Conservation (phyloP, 2,888 invertebrate genomes). For the Mythimna lalbum region DNA sequence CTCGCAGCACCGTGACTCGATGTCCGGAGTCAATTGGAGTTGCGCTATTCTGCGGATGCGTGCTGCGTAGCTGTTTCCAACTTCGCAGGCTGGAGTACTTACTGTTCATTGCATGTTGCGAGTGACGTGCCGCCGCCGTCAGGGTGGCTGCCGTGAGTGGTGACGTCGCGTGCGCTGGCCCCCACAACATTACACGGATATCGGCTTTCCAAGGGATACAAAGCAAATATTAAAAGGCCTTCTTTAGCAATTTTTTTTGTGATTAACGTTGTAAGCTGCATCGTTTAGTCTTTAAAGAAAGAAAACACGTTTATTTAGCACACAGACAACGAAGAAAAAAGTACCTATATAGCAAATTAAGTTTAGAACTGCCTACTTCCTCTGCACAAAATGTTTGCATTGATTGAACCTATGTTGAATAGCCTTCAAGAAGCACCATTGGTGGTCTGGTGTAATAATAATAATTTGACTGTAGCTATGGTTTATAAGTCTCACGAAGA, state of each 20-base stretch:
- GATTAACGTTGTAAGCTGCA: conserved; percentile 14
- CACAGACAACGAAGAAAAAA: no score
- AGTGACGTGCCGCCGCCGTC: conserved; percentile 60
- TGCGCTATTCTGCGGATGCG: conserved; percentile 69
- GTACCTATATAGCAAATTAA: no score
- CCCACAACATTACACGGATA: conserved; percentile 77
- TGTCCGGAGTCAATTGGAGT: conserved; percentile 80
- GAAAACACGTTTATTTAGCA: no score
- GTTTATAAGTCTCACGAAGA: conserved; percentile 8
- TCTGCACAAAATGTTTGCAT: not conserved
- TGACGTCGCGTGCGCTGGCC: conserved; percentile 85
- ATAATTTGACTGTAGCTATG: not conserved
- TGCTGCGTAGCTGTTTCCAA: conserved; percentile 59
- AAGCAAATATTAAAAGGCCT: conserved; percentile 75
- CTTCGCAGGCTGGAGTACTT: conserved; percentile 38
- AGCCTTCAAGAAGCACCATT: no score
- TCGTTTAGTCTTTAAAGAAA: conserved; percentile 4
- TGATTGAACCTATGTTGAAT: not conserved
- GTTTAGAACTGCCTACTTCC: not conserved
- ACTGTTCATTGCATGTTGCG: conserved; percentile 63
- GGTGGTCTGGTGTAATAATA: no score
- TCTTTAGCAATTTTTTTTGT: conserved; percentile 46
- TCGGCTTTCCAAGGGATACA: conserved; percentile 78
- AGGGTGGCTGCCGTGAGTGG: conserved; percentile 67
- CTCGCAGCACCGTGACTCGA: conserved; percentile 80